Evolutionary conservation across 2,888 invertebrate genomes (phyloP).

Genomic region (Argyresthia goedartella): DNA sequence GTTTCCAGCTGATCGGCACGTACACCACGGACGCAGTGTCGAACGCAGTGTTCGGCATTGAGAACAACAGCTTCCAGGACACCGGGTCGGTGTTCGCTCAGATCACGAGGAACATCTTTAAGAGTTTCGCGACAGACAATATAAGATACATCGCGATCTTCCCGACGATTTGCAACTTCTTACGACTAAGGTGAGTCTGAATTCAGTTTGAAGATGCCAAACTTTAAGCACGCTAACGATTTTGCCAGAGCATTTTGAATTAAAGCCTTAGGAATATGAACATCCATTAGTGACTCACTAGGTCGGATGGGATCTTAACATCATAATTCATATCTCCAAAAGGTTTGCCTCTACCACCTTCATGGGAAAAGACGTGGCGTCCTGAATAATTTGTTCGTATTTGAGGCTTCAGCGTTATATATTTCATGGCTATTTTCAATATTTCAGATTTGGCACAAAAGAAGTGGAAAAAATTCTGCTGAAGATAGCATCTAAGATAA

Average conservation of each 20-base stretch:
- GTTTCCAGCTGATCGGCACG: conserved; percentile 11
- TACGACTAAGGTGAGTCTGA: conserved; percentile 1
- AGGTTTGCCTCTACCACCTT: too few species aligned
- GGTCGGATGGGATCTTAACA: not conserved
- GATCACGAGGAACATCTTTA: conserved; percentile 12
- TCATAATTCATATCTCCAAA: too few species aligned
- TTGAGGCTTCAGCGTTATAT: too few species aligned
- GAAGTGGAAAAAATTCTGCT: conserved; percentile 6
- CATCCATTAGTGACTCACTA: not conserved
- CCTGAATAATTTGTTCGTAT: too few species aligned
- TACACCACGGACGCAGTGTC: conserved; percentile 17
- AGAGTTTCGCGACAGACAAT: conserved; percentile 9
- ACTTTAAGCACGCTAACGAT: too few species aligned
- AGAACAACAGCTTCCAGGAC: conserved; percentile 13
- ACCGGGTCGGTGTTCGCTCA: conserved; percentile 11
- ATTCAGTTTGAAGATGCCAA: too few species aligned
- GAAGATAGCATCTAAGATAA: conserved; percentile 9
- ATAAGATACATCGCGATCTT: conserved; percentile 1
- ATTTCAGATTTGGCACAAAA: conserved; percentile 12
- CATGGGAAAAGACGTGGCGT: too few species aligned
- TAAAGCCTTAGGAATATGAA: too few species aligned
- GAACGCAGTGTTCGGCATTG: conserved; percentile 14
- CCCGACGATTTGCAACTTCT: not conserved
- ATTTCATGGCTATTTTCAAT: too few species aligned
- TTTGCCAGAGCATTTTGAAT: too few species aligned